These are phyloP conservation scores for Epinephelus moara DNA, from an alignment of 2,113 vertebrate species.

Conservation along the genomic window DNA sequence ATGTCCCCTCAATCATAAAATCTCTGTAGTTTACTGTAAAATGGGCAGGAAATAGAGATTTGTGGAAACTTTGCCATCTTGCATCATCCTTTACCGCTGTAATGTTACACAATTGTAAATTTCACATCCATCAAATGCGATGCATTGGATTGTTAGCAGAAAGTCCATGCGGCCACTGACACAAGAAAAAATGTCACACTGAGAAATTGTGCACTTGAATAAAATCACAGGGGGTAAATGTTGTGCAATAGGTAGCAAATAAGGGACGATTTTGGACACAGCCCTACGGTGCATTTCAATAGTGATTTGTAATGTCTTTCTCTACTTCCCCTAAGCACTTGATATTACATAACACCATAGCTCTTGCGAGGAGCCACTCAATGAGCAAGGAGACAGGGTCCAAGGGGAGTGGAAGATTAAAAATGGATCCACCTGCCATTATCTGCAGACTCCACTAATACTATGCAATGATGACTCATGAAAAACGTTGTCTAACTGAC, in stretches of 20 bases:
- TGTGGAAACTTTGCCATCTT: constrained; percentile 24
- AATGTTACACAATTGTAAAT: constrained; percentile 2
- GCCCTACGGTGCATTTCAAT: not conserved
- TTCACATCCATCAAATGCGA: not conserved
- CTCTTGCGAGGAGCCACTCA: constrained; percentile 2
- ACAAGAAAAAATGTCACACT: not conserved
- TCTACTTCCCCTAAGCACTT: constrained; percentile 17
- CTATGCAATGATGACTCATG: not conserved
- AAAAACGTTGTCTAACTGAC: not conserved
- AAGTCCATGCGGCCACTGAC: not conserved
- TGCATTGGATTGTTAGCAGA: not conserved
- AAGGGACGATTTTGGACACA: constrained; percentile 3
- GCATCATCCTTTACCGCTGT: constrained; percentile 12
- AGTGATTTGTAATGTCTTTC: constrained; percentile 19
- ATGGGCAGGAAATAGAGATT: not conserved
- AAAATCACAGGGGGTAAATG: not conserved
- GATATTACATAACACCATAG: constrained; percentile 18
- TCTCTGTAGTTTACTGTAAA: not conserved
- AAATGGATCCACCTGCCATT: not conserved
- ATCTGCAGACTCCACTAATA: not conserved
- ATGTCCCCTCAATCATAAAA: not conserved
- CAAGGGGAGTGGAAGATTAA: not conserved
- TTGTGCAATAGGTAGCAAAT: not conserved
- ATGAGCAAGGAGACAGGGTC: not conserved
- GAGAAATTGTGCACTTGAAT: not conserved